Percentiles rank a stretch among this genome's conserved stretches.
phyloP scores from a whole-genome alignment of 92 coral and sea anemone species.

The Phenganax marumi region DNA sequence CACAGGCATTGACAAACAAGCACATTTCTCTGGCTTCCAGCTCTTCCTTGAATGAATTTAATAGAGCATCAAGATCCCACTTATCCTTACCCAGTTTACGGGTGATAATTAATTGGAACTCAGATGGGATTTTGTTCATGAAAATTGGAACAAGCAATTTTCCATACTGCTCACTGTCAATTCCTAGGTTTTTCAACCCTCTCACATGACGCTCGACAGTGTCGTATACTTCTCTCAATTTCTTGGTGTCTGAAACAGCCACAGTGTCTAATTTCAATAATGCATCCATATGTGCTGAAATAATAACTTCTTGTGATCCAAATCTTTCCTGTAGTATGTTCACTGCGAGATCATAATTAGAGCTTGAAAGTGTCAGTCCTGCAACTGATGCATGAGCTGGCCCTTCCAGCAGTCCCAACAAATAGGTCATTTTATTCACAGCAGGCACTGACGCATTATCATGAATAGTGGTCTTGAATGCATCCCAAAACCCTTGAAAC shows the following conservation, averaged over 20 bases:
- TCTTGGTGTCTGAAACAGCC: constrained; percentile 5
- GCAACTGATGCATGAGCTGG: constrained; percentile 43
- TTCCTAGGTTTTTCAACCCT: neutral
- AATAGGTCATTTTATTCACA: constrained; percentile 45
- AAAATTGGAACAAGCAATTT: constrained; percentile 35
- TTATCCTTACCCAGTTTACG: constrained; percentile 23
- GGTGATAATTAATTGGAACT: constrained; percentile 1
- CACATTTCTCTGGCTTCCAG: constrained; percentile 37
- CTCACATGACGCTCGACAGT: neutral
- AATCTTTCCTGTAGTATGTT: constrained; percentile 38
- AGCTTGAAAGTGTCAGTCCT: constrained; percentile 41
- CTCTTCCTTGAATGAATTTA: constrained; percentile 25
- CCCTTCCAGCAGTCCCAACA: constrained; percentile 42
- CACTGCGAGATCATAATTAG: constrained; percentile 37
- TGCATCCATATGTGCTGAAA: constrained; percentile 51
- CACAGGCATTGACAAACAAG: neutral
- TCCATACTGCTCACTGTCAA: constrained; percentile 18
- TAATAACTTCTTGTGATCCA: constrained; percentile 38
- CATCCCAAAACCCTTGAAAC: constrained; percentile 58
- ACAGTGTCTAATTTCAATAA: constrained; percentile 35
- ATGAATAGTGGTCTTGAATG: constrained; percentile 51
- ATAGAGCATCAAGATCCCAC: constrained; percentile 29
- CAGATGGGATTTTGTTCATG: constrained; percentile 38
- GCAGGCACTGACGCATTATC: constrained; percentile 36
- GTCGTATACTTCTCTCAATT: neutral